phyloP scores from a whole-genome alignment of 2,113 vertebrate genomes.

The Dunckerocampus dactyliophorus region DNA sequence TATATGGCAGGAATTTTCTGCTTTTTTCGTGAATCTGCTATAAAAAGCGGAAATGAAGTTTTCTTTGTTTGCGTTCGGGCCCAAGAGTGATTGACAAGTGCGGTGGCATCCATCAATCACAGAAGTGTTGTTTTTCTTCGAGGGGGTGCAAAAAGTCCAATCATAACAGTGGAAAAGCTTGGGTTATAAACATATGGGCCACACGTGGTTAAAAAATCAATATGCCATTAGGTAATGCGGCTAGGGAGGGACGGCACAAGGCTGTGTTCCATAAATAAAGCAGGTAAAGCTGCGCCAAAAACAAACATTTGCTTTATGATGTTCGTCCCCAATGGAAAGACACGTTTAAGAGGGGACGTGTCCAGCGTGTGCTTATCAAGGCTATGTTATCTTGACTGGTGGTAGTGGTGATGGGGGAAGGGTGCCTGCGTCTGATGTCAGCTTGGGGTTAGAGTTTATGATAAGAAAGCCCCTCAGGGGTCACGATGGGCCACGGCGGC shows the following conservation, averaged over 20 bases:
- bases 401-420: neutral
- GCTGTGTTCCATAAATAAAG: slow-evolving; percentile 44
- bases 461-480: slow-evolving; percentile 75
- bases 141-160: slow-evolving; percentile 54
- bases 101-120: neutral
- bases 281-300: no score
- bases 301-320: neutral
- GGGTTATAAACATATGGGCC: slow-evolving; percentile 60
- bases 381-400: slow-evolving; percentile 61
- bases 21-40: no score
- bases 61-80: no score
- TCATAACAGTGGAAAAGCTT: slow-evolving; percentile 63
- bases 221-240: slow-evolving; percentile 64
- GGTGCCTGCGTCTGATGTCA: slow-evolving; percentile 58
- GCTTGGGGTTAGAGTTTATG: slow-evolving; percentile 75
- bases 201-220: slow-evolving; percentile 60
- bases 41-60: no score
- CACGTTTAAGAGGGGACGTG: neutral
- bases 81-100: no score
- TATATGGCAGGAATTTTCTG: no score
- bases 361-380: slow-evolving; percentile 45
- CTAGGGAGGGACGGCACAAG: slow-evolving; percentile 46
- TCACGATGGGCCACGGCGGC: slow-evolving; percentile 58
- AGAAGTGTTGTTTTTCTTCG: neutral
- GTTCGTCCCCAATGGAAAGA: no score